These are phyloP conservation scores for Panthera uncia DNA, from an alignment of 2,113 vertebrate genomes.

Conservation along the genomic window DNA sequence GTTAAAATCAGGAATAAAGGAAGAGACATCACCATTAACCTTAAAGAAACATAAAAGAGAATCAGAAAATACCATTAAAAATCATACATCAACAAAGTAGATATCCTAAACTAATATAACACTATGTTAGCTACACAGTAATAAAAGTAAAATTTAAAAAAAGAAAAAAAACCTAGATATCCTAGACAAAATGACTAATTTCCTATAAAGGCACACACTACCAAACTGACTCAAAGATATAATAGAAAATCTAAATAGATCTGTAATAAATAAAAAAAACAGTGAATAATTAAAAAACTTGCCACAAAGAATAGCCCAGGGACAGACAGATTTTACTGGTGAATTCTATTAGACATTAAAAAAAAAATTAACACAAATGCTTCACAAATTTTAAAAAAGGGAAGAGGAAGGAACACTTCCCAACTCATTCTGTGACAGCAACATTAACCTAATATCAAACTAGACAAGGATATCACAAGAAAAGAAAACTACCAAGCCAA, in stretches of 20 bases:
- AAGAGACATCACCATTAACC: background rate
- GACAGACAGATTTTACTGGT: background rate
- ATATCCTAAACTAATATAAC: background rate
- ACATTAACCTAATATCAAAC: background rate
- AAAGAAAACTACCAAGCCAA: background rate
- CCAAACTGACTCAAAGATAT: background rate
- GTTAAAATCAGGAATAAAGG: background rate
- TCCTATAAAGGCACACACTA: background rate
- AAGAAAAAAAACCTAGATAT: background rate
- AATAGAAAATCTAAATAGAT: constrained; percentile 5
- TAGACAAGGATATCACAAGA: background rate
- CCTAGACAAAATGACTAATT: background rate
- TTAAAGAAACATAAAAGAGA: constrained; percentile 11
- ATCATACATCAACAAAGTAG: background rate
- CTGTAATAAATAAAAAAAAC: background rate
- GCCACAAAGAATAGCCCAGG: background rate
- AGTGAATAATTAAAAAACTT: background rate
- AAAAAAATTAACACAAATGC: constrained; percentile 22
- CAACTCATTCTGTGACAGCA: background rate
- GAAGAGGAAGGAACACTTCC: background rate
- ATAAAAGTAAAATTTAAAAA: background rate
- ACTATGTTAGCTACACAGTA: background rate
- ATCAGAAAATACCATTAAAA: background rate
- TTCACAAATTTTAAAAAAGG: background rate
- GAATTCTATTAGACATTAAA: background rate